Conservation (phyloP, 2,797 vertebrate genomes). For the Gymnothorax reevesii region DNA sequence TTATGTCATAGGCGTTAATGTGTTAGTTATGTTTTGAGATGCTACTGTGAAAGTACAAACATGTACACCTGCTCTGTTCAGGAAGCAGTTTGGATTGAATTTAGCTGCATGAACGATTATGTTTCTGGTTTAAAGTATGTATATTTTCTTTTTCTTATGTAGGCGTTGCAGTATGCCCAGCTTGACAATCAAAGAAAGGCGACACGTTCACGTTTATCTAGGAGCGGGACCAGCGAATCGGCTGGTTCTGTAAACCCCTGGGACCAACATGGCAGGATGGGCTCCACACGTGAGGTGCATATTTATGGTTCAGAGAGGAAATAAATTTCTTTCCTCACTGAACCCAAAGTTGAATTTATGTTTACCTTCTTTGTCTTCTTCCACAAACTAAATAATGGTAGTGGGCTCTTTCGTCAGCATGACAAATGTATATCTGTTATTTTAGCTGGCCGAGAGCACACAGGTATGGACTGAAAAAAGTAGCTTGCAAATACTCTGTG, state of each 20-base stretch:
- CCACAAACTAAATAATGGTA: background rate
- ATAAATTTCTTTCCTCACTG: background rate
- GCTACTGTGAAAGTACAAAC: background rate
- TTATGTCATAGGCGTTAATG: background rate
- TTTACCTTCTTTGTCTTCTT: background rate
- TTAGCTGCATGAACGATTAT: background rate
- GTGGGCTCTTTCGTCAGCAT: background rate
- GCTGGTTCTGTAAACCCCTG: conserved; percentile 40
- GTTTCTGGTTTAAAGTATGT: conserved; percentile 22
- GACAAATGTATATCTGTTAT: background rate
- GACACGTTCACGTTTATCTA: conserved; percentile 38
- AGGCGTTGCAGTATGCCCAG: conserved; percentile 72
- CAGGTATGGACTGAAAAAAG: background rate
- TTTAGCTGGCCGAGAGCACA: background rate
- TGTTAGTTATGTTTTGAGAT: background rate
- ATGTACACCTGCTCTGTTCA: background rate
- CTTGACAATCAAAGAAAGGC: conserved; percentile 51
- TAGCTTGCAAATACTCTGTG: too few relatives aligned
- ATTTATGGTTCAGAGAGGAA: background rate
- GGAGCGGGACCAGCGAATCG: conserved; percentile 35
- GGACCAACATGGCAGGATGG: conserved; percentile 30
- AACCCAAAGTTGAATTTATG: background rate
- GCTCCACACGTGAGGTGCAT: conserved; percentile 45
- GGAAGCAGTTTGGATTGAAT: background rate
- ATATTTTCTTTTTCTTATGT: conserved; percentile 30